These are phyloP conservation scores for Hypomecis punctinalis DNA, from an alignment of 2,888 invertebrate genomes.

Conservation along the genomic window DNA sequence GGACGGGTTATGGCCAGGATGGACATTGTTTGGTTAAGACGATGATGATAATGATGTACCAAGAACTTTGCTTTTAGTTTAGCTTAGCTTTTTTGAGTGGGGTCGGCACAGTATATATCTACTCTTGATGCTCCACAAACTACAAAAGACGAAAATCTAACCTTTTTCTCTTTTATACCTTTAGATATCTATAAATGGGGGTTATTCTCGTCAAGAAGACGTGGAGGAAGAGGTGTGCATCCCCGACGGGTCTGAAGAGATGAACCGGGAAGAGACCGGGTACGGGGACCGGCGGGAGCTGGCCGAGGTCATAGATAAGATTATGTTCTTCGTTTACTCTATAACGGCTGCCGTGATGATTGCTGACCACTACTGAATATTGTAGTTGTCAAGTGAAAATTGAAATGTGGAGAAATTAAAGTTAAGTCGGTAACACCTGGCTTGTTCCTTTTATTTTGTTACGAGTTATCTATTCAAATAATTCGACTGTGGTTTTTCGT, in stretches of 20 bases:
- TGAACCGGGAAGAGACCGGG: constrained; percentile 62
- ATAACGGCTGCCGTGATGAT: constrained; percentile 65
- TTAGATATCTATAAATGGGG: constrained; percentile 63
- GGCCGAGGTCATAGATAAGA: constrained; percentile 67
- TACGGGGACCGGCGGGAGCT: constrained; percentile 62
- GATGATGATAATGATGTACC: no score
- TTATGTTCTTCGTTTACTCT: constrained; percentile 66
- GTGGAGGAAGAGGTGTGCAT: constrained; percentile 49
- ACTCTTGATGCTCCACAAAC: no score
- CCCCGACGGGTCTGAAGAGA: constrained; percentile 55
- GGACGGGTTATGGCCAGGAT: no score
- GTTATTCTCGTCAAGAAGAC: constrained; percentile 62
- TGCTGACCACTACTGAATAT: constrained; percentile 56
- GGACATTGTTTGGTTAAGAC: no score
- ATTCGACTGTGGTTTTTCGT: no score
- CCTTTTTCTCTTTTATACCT: constrained; percentile 1
- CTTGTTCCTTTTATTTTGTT: no score
- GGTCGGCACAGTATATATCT: no score
- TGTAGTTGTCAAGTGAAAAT: background rate
- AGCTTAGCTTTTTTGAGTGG: no score
- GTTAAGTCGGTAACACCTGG: background rate
- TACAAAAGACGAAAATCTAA: no score
- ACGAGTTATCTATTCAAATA: no score
- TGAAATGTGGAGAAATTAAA: background rate
- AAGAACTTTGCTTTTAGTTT: no score